Evolutionary conservation across 2,888 invertebrate genomes (phyloP), one percentile per base, ranked within the genome.

Genomic region (Cephonodes hylas): DNA sequence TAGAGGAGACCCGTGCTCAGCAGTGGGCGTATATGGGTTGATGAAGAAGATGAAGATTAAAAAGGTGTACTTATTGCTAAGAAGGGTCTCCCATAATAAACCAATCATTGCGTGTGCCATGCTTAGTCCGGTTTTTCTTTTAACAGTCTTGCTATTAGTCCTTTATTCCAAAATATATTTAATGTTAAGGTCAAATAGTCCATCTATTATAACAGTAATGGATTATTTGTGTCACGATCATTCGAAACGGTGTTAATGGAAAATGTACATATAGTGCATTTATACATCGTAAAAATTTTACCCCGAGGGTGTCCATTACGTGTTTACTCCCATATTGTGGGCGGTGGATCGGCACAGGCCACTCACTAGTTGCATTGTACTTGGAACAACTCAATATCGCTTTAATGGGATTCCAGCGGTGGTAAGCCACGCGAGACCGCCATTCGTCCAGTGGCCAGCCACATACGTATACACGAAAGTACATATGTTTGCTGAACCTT

Each of bases 361-460:
- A 75, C 69, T 75, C 71, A 71, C 73, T 70, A 67, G 68, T 75
- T 75, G 80, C 78, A 84, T 83, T 82, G 78, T 86, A 79, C 80
- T 76, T 65, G 71, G 74, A 76, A 84, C 85, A 85, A 89, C 85
- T 88, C 89, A 88, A 90, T 90, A 91, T 84, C 84, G 78, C 79
- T 82, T 78, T 89, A 90, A 91, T 91, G 79, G 89, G 86, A 91
- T 88, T 89, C 81, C 83, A 86, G 79, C 79, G 74, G 81, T 80
- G 83, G 80, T 75, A 81, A 86, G 80, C 86, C 85, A 84, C 82
- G 83, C 85, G 88, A 85, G 81, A 85, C 88, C 76, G 75, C 76
- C 79, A 74, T 66, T 79, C 74, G 69, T 71, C 76, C 75, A 73
- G 67, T 68, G 63, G 67, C 65, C 18, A 38, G 13, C 10, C 8